Percentiles rank a stretch among this genome's conserved stretches.
Conservation (phyloP, 1,140 invertebrate species). For the Orchestia grillus region DNA sequence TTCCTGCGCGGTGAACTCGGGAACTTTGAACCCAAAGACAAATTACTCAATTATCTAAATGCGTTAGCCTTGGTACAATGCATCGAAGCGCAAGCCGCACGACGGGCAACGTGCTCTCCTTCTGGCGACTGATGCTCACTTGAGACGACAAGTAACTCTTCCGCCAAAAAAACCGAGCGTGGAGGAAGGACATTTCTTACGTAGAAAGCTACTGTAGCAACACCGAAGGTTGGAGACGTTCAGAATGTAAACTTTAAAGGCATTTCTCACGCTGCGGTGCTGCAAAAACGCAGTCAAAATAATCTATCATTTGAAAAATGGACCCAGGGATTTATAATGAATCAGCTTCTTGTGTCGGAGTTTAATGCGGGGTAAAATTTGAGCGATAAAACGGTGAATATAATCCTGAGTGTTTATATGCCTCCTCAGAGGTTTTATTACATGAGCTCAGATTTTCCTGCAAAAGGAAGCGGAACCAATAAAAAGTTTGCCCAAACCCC, state of each 20-base stretch:
- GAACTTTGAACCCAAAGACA: background rate
- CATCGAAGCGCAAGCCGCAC: background rate
- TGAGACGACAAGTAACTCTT: background rate
- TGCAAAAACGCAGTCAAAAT: background rate
- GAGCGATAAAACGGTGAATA: background rate
- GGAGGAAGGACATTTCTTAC: background rate
- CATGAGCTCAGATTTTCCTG: too few species aligned
- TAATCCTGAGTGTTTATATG: background rate
- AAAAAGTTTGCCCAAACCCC: background rate
- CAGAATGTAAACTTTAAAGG: background rate
- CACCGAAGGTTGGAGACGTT: background rate
- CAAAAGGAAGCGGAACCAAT: too few species aligned
- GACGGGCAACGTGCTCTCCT: background rate
- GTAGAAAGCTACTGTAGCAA: background rate
- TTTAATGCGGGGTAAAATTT: background rate
- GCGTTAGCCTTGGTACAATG: background rate
- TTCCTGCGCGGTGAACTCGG: background rate
- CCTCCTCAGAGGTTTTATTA: too few species aligned
- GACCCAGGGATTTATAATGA: background rate
- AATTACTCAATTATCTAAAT: background rate
- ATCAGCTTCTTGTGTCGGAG: background rate
- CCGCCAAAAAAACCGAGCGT: background rate
- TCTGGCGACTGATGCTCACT: background rate
- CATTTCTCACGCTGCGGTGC: background rate
- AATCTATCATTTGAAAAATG: background rate